These are phyloP conservation scores for Pangasius larnaudii DNA, from an alignment of 2,797 vertebrate species.

Conservation along the genomic window DNA sequence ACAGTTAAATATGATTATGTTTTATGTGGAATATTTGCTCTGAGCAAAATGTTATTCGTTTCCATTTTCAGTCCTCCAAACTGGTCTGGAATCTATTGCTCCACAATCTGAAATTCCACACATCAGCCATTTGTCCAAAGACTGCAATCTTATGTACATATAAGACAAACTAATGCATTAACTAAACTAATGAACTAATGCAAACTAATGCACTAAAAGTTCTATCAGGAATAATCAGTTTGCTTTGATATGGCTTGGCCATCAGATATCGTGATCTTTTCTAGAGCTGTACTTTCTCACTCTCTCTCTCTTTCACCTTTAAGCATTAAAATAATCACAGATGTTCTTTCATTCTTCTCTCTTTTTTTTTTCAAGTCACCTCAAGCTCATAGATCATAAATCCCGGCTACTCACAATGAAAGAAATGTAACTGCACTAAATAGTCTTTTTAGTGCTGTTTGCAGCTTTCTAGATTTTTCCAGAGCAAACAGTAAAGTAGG, in stretches of 20 bases:
- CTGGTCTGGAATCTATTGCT: neutral
- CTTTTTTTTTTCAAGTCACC: neutral
- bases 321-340: conserved; percentile 13
- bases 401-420: neutral
- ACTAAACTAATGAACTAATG: neutral
- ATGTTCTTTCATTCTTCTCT: neutral
- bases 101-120: neutral
- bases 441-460: neutral
- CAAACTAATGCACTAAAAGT: neutral
- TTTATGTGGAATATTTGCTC: neutral
- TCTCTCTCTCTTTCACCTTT: conserved; percentile 8
- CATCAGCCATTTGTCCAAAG: no score
- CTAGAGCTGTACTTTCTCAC: neutral
- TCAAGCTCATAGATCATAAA: neutral
- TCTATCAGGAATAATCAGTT: neutral
- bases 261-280: neutral
- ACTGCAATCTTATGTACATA: neutral
- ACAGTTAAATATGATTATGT: neutral
- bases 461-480: conserved; percentile 10
- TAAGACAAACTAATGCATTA: neutral
- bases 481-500: neutral
- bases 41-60: neutral
- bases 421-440: neutral
- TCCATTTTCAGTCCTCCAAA: neutral
- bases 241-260: neutral